Conservation (phyloP, 2,113 vertebrate genomes). For the Alectura lathami region DNA sequence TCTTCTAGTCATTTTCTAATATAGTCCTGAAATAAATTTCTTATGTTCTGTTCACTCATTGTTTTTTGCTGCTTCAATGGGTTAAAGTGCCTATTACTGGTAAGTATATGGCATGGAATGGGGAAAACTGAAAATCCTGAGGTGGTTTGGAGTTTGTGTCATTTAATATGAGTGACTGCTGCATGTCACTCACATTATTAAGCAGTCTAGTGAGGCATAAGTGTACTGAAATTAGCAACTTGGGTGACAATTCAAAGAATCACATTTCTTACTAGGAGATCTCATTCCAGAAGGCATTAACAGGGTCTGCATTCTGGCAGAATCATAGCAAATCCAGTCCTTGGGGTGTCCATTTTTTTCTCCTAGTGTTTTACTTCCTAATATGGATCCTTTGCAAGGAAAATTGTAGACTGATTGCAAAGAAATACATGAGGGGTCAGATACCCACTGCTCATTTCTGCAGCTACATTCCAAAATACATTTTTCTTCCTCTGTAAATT, state of each 20-base stretch:
- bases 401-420: neutral
- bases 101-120: constrained; percentile 78
- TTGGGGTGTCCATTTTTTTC: neutral
- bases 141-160: constrained; percentile 30
- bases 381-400: neutral
- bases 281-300: constrained; percentile 39
- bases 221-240: constrained; percentile 64
- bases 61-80: constrained; percentile 85
- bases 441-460: neutral
- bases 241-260: constrained; percentile 30
- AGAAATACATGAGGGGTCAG: neutral
- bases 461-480: neutral
- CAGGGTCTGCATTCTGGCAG: neutral
- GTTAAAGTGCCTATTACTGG: constrained; percentile 96
- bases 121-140: constrained; percentile 52
- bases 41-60: constrained; percentile 71
- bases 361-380: neutral
- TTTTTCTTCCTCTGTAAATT: neutral
- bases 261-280: neutral
- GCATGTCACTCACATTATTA: constrained; percentile 51
- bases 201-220: constrained; percentile 58
- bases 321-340: neutral
- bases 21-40: constrained; percentile 61
- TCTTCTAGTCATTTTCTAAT: constrained; percentile 46
- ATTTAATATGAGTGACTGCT: constrained; percentile 52